Evolutionary conservation across 2,797 vertebrate genomes (phyloP), one percentile per base, ranked within the genome.

Genomic region (Ceyx erithaca): DNA sequence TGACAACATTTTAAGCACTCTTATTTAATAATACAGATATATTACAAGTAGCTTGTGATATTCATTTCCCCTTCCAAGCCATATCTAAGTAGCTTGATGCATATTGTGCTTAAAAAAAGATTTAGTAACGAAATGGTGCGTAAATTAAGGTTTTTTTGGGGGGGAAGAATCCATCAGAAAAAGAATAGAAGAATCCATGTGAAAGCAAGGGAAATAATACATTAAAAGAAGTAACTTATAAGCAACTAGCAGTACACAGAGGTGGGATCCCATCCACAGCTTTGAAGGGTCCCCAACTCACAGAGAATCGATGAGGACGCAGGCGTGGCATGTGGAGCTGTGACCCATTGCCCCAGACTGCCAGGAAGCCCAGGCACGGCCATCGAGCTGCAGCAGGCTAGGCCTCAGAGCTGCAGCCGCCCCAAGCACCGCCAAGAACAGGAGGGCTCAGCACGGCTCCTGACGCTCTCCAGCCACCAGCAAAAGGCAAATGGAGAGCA

Each of bases 361-460:
- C 4, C 59, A 23, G 2, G 8, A 41, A 55, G 48, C 5, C 67
- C 43, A 10, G 62, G 62, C 46, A 18, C 57, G 20, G 49, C 64
- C 64, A 54, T 9, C 5, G 5, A 78, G 54, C 8, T 0, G 0
- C 58, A 86, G 85, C 55, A 73, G 0, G 0, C 37, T 4, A 6
- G 31, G 37, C 30, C 40, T 45, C 1, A 3, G 21, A 73, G 58
- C 61, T 16, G 43, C 31, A 67, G 88, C 68, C 80, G 46, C 31
- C 80, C 10, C 31, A 76, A 6, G 45, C 0, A 15, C 4, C 67
- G 9, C 51, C 0, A 0, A 43, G 67, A 48, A 40, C 2, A 54
- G 41, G 33, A 31, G 37, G 37, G 37, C 6, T 40, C 1, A 0
- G n/a, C n/a, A 16, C 80, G 55, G 41, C 58, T 61, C 18, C 64